Evolutionary conservation across 2,888 invertebrate genomes (phyloP).

Genomic region (Sialis lutaria): DNA sequence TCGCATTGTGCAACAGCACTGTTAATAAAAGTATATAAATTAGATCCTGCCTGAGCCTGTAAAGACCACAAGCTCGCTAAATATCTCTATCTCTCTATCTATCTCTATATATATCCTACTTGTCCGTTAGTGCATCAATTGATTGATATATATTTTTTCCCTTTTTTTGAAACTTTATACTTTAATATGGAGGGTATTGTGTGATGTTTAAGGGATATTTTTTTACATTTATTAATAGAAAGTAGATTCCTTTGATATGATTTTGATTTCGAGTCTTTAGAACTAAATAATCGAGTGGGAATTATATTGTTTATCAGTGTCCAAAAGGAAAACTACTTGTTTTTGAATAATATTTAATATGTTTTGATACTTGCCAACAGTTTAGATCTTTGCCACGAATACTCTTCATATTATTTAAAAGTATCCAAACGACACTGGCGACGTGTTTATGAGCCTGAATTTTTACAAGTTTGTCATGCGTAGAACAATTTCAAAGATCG

Average conservation of each 20-base stretch:
- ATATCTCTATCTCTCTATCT: slow-evolving; percentile 12
- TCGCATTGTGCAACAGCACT: neutral
- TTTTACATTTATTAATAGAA: neutral
- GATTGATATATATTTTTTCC: neutral
- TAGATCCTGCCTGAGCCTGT: slow-evolving; percentile 24
- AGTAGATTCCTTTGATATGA: too few relatives aligned
- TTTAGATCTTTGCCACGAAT: neutral
- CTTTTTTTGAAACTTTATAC: neutral
- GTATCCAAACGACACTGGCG: neutral
- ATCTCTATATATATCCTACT: slow-evolving; percentile 1
- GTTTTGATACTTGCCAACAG: too few relatives aligned
- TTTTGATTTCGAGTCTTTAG: too few relatives aligned
- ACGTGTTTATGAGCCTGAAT: slow-evolving; percentile 1
- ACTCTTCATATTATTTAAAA: neutral
- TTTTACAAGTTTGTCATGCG: neutral
- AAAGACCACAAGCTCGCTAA: slow-evolving; percentile 21
- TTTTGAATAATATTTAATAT: too few relatives aligned
- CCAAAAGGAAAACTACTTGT: too few relatives aligned
- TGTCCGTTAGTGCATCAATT: slow-evolving; percentile 2
- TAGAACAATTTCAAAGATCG: neutral
- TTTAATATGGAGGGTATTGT: too few relatives aligned
- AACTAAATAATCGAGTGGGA: too few relatives aligned
- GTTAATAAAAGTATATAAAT: slow-evolving; percentile 10
- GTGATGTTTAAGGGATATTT: neutral
- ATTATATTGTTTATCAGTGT: too few relatives aligned